These are phyloP conservation scores for Escarpia spicata DNA, from an alignment of 2,888 invertebrate genomes.

Conservation along the genomic window DNA sequence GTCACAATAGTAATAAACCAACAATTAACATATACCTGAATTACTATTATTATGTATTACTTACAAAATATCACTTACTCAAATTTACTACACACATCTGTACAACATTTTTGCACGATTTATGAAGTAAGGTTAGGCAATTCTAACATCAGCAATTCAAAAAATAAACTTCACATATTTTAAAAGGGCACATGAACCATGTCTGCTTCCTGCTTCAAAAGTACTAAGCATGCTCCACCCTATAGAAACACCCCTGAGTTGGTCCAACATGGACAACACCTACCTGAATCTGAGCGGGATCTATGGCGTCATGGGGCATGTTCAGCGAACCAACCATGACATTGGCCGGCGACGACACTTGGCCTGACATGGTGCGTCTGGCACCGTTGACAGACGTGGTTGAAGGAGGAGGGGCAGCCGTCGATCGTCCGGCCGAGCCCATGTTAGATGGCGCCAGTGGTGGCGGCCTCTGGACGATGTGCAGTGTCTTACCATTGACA, in stretches of 20 bases:
- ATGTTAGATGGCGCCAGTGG: conserved; percentile 67
- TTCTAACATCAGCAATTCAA: conserved; percentile 21
- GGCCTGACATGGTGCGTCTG: not conserved
- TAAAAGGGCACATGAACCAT: not conserved
- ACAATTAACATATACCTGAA: not conserved
- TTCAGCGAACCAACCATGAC: conserved; percentile 63
- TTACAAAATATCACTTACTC: not conserved
- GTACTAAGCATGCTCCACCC: not conserved
- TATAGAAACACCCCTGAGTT: not conserved
- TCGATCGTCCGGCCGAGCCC: conserved; percentile 24
- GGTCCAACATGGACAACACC: not conserved
- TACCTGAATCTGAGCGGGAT: conserved; percentile 62
- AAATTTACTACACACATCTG: not conserved
- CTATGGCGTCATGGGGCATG: conserved; percentile 61
- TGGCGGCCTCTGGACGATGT: conserved; percentile 88
- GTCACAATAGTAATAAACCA: not conserved
- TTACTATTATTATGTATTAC: no score
- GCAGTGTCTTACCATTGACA: conserved; percentile 90
- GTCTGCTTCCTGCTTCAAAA: not conserved
- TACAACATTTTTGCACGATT: not conserved
- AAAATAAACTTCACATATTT: conserved; percentile 20
- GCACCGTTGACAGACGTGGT: conserved; percentile 71
- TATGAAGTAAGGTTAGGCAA: not conserved
- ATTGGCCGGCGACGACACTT: not conserved
- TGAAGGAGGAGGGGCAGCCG: conserved; percentile 27